Evolutionary conservation across 2,888 invertebrate species (phyloP).

Genomic region (Operophtera brumata): DNA sequence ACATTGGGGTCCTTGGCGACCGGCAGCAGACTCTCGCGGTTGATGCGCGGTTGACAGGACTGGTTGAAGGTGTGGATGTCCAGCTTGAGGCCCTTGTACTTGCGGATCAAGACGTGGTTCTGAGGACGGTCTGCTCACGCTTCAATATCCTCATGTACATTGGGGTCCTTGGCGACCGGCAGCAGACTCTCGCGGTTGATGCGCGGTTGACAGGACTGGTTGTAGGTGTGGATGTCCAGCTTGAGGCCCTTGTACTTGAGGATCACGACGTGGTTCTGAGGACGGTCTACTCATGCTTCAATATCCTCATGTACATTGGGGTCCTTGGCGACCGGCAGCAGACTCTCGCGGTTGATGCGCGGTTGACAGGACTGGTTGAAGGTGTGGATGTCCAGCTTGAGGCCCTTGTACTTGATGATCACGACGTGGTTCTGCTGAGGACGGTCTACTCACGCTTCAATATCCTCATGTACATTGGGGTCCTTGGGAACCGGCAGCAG

Average conservation of each 20-base stretch:
- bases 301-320: conserved; percentile 87
- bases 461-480: conserved; percentile 85
- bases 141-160: conserved; percentile 89
- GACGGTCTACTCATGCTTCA: conserved; percentile 86
- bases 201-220: conserved; percentile 98
- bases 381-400: conserved; percentile 95
- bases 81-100: conserved; percentile 95
- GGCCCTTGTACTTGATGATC: conserved; percentile 96
- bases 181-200: conserved; percentile 96
- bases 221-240: conserved; percentile 97
- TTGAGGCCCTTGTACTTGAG: conserved; percentile 96
- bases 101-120: no score
- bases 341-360: conserved; percentile 95
- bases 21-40: conserved; percentile 96
- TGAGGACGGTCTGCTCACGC: conserved; percentile 84
- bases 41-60: conserved; percentile 97
- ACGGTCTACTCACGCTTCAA: conserved; percentile 87
- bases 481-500: conserved; percentile 93
- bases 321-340: conserved; percentile 92
- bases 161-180: conserved; percentile 90
- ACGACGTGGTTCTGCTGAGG: no score
- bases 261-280: no score
- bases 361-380: conserved; percentile 99
- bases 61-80: conserved; percentile 99
- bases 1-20: conserved; percentile 87